phyloP scores from a whole-genome alignment of 2,888 invertebrate species.

The Catocala nupta region DNA sequence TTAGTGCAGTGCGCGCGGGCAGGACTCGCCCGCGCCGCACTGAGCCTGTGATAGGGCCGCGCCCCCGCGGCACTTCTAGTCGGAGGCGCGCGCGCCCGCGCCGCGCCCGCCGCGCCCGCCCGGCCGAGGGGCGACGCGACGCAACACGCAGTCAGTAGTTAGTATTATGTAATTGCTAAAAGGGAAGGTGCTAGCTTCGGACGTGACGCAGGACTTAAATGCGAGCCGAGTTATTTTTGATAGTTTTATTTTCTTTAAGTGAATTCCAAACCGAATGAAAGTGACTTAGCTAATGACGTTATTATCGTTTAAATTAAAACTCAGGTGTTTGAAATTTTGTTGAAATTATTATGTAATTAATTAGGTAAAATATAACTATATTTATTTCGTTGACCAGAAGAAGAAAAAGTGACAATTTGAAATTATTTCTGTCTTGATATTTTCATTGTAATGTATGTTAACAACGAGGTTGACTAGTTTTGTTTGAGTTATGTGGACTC shows the following conservation, averaged over 20 bases:
- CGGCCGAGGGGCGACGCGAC: constrained; percentile 63
- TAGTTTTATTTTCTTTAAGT: constrained; percentile 87
- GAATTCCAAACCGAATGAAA: constrained; percentile 83
- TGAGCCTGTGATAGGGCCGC: constrained; percentile 82
- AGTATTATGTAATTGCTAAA: constrained; percentile 85
- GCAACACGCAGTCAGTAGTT: constrained; percentile 83
- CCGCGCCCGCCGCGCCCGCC: constrained; percentile 59
- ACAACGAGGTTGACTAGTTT: constrained; percentile 74
- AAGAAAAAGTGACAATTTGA: constrained; percentile 77
- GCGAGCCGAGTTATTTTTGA: constrained; percentile 87
- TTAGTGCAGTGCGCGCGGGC: constrained; percentile 87
- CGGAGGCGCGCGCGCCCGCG: constrained; percentile 69
- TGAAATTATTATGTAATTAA: constrained; percentile 87
- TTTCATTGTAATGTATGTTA: constrained; percentile 75
- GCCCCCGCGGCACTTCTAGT: constrained; percentile 67
- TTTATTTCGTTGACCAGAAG: constrained; percentile 83
- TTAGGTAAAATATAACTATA: constrained; percentile 82
- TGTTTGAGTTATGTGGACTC: constrained; percentile 70
- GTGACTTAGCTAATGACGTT: constrained; percentile 84
- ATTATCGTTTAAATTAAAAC: constrained; percentile 78
- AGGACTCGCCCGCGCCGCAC: constrained; percentile 80
- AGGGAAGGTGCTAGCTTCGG: constrained; percentile 87
- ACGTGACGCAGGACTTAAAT: constrained; percentile 85
- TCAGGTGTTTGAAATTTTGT: constrained; percentile 86
- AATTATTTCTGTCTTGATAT: constrained; percentile 87